Percentiles rank a stretch among this genome's conserved stretches.
These are phyloP conservation scores for Atherinomorus stipes DNA, from an alignment of 2,113 vertebrate species.

Conservation along the genomic window DNA sequence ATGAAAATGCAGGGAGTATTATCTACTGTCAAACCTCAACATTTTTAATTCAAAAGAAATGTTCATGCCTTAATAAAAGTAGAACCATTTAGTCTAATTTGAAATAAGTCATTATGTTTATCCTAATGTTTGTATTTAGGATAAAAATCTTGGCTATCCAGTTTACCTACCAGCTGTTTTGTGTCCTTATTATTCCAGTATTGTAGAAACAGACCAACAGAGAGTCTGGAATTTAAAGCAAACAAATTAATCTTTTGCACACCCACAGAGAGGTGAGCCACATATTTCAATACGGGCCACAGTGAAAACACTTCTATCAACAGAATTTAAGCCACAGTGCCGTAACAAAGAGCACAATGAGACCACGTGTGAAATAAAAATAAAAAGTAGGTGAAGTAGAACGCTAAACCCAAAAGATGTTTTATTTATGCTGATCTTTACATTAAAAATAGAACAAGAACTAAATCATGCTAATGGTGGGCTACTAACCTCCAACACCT, in stretches of 20 bases:
- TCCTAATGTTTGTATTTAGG: too few species aligned
- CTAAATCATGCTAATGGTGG: too few species aligned
- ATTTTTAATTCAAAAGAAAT: too few species aligned
- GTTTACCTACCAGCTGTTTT: not conserved
- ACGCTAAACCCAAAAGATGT: conserved; percentile 20
- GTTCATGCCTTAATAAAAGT: too few species aligned
- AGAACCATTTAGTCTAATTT: too few species aligned
- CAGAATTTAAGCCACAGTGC: conserved; percentile 31
- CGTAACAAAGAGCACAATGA: conserved; percentile 35
- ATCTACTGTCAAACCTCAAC: too few species aligned
- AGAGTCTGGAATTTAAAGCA: conserved; percentile 32
- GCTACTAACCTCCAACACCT: too few species aligned
- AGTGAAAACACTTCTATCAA: conserved; percentile 34
- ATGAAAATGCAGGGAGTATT: too few species aligned
- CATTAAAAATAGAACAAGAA: not conserved
- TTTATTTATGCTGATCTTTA: not conserved
- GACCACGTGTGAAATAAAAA: conserved; percentile 18
- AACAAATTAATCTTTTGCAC: conserved; percentile 37
- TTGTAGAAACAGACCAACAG: not conserved
- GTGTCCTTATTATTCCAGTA: not conserved
- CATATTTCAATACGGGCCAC: conserved; percentile 42
- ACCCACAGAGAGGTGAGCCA: not conserved
- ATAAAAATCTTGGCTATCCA: conserved; percentile 7
- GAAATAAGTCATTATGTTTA: too few species aligned
- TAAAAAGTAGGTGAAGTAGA: conserved; percentile 30